Evolutionary conservation across 2,888 invertebrate genomes (phyloP).

Genomic region (Priocnemis perturbator): DNA sequence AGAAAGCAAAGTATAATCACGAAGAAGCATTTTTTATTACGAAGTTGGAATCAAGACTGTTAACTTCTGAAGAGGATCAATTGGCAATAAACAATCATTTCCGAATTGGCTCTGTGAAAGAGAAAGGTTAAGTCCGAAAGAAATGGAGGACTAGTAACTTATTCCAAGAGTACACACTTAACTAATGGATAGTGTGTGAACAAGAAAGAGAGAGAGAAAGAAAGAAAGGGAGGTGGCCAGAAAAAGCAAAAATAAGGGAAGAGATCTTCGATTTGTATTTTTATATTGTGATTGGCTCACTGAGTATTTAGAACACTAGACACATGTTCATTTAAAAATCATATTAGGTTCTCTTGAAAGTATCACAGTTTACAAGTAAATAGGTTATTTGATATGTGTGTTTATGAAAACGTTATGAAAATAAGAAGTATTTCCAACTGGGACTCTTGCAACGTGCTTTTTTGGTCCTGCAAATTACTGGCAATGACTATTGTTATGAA

Average conservation of each 20-base stretch:
- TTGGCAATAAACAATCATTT: background rate
- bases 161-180: constrained; percentile 27
- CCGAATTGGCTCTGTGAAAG: background rate
- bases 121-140: background rate
- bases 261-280: constrained; percentile 68
- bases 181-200: constrained; percentile 9
- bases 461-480: too few species aligned
- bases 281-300: constrained; percentile 66
- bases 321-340: constrained; percentile 47
- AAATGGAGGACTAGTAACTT: constrained; percentile 25
- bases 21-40: constrained; percentile 8
- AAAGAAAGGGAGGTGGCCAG: constrained; percentile 25
- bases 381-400: constrained; percentile 32
- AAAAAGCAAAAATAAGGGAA: constrained; percentile 14
- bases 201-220: constrained; percentile 30
- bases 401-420: constrained; percentile 28
- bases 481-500: constrained; percentile 1
- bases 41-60: background rate
- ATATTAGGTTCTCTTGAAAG: constrained; percentile 45
- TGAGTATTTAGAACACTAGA: constrained; percentile 53
- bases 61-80: constrained; percentile 4
- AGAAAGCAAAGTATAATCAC: constrained; percentile 2
- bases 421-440: constrained; percentile 27
- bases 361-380: constrained; percentile 24
- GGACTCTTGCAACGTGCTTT: too few species aligned